These are phyloP conservation scores for Theristicus caerulescens DNA, from an alignment of 2,113 vertebrate species.

Conservation along the genomic window DNA sequence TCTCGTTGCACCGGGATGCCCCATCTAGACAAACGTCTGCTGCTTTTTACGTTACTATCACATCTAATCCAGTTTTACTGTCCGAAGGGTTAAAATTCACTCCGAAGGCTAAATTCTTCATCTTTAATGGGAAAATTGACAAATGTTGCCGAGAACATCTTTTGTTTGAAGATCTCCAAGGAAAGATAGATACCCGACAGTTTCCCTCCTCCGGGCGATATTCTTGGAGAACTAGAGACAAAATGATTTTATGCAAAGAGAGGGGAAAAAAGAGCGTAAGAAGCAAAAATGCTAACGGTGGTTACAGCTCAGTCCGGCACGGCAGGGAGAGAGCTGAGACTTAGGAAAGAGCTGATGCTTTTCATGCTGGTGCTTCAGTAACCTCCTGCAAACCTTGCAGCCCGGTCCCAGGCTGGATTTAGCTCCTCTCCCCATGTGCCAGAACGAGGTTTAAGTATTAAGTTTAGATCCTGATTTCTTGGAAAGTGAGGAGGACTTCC, in stretches of 20 bases:
- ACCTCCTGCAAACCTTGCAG: neutral
- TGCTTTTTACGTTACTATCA: accelerated
- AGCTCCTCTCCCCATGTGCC: neutral
- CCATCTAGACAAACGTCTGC: accelerated
- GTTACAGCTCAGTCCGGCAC: neutral
- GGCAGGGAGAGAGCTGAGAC: neutral
- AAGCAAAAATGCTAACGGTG: neutral
- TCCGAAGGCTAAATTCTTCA: neutral
- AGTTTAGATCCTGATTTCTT: neutral
- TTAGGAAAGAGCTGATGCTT: neutral
- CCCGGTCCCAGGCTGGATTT: neutral
- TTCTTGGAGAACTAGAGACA: neutral
- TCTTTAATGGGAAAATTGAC: neutral
- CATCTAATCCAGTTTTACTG: neutral
- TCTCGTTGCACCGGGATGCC: accelerated
- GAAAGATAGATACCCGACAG: neutral
- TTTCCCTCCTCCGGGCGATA: neutral
- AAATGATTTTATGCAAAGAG: neutral
- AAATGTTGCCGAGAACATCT: neutral
- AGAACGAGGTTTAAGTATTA: accelerated
- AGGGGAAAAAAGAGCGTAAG: neutral
- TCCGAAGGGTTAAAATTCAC: neutral
- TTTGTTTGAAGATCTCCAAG: neutral
- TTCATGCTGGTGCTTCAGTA: neutral
- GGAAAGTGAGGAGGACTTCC: neutral